A percentile compares a stretch with the other conserved stretches of the same genome.
Conservation (phyloP, 2,888 invertebrate genomes). For the Agriopis leucophaearia region DNA sequence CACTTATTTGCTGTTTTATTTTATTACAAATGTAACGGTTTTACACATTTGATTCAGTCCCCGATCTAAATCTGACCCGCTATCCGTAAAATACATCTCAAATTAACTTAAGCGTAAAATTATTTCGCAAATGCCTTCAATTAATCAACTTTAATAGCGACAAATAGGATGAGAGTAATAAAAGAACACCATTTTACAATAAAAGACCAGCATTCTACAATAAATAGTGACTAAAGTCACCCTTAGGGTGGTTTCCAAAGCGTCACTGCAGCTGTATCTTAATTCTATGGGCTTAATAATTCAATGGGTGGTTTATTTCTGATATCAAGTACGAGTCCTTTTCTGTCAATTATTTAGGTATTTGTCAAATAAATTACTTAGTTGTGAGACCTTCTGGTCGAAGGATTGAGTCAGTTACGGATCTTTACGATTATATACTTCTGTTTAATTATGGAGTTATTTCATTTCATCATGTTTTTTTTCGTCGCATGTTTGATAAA, state of each 20-base stretch:
- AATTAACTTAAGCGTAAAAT: constrained; percentile 31
- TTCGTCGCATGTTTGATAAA: no score
- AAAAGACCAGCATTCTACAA: constrained; percentile 15
- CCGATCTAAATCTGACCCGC: constrained; percentile 3
- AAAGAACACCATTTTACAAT: constrained; percentile 19
- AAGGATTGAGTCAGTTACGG: constrained; percentile 25
- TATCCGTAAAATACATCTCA: constrained; percentile 16
- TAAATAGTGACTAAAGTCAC: constrained; percentile 10
- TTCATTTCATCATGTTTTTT: no score
- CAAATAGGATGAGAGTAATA: constrained; percentile 33
- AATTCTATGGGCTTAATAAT: constrained; percentile 66
- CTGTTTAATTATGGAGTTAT: not conserved
- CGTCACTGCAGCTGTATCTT: constrained; percentile 58
- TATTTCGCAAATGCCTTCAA: constrained; percentile 31
- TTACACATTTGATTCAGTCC: constrained; percentile 6
- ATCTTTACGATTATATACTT: not conserved
- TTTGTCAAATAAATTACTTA: constrained; percentile 77
- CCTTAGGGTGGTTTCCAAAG: constrained; percentile 22
- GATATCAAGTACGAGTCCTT: constrained; percentile 63
- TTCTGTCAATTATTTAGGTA: constrained; percentile 79
- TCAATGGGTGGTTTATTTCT: constrained; percentile 67
- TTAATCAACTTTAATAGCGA: constrained; percentile 37
- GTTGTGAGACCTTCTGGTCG: constrained; percentile 64
- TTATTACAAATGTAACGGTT: constrained; percentile 15
- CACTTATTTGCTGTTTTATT: not conserved